A percentile compares a stretch with the other conserved stretches of the same genome.
Evolutionary conservation across 2,797 vertebrate species (phyloP).

Genomic region (Pygocentrus nattereri): DNA sequence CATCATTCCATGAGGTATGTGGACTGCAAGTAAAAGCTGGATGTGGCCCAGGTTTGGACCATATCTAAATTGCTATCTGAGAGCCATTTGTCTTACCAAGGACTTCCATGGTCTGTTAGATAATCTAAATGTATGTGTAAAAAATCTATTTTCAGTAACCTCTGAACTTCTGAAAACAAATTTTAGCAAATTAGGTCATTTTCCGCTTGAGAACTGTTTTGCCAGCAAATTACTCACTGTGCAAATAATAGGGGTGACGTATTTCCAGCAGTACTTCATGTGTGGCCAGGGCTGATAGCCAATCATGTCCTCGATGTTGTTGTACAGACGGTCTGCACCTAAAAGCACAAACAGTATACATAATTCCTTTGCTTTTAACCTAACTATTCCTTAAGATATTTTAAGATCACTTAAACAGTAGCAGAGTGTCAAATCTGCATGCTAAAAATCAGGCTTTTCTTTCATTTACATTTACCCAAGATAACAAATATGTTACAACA

Average conservation of each 20-base stretch:
- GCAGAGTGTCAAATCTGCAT: background rate
- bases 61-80: too few species aligned
- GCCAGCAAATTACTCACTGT: slow-evolving; percentile 67
- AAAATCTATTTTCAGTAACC: background rate
- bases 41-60: too few species aligned
- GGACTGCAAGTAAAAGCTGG: too few species aligned
- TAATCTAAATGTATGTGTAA: too few species aligned
- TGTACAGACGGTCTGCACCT: slow-evolving; percentile 79
- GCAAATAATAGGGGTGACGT: slow-evolving; percentile 77
- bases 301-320: slow-evolving; percentile 81
- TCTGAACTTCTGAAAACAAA: background rate
- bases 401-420: background rate
- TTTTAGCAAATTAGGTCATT: background rate
- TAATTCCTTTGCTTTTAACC: background rate
- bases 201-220: background rate
- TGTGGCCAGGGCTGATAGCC: slow-evolving; percentile 78
- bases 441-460: background rate
- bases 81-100: too few species aligned
- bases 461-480: background rate
- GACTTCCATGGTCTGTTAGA: too few species aligned
- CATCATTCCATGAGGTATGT: too few species aligned
- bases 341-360: slow-evolving; percentile 3
- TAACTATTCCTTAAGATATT: background rate
- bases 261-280: slow-evolving; percentile 83
- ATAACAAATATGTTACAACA: background rate